Conservation (phyloP, 2,113 vertebrate genomes). For the Coregonus clupeaformis region DNA sequence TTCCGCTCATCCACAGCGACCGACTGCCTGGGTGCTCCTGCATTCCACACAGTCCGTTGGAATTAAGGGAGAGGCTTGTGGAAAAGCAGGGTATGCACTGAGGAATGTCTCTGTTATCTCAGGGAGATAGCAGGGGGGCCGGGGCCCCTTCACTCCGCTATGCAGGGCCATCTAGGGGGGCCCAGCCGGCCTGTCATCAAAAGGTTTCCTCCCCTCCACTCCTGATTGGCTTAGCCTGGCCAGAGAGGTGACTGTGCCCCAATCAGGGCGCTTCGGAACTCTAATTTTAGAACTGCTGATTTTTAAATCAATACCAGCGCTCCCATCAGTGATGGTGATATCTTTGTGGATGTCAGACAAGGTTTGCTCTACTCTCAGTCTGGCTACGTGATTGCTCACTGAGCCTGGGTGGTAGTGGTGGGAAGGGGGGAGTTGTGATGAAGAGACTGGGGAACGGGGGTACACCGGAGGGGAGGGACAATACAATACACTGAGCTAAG, state of each 20-base stretch:
- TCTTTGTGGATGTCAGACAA: slow-evolving; percentile 21
- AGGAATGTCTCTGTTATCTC: slow-evolving; percentile 76
- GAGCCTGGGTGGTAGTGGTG: not conserved
- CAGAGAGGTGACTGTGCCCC: slow-evolving; percentile 47
- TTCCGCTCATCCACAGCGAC: slow-evolving; percentile 63
- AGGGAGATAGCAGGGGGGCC: slow-evolving; percentile 39
- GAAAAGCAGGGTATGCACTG: slow-evolving; percentile 62
- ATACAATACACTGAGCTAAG: not conserved
- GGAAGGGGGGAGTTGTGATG: not conserved
- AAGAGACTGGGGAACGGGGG: not conserved
- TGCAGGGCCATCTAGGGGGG: slow-evolving; percentile 38
- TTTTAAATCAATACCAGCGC: slow-evolving; percentile 73
- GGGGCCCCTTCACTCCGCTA: slow-evolving; percentile 36
- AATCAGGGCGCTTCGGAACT: slow-evolving; percentile 45
- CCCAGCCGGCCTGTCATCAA: slow-evolving; percentile 24
- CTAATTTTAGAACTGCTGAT: slow-evolving; percentile 68
- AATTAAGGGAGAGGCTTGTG: slow-evolving; percentile 71
- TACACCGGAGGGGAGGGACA: not conserved
- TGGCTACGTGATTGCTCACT: not conserved
- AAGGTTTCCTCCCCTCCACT: slow-evolving; percentile 39
- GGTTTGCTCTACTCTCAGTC: slow-evolving; percentile 2
- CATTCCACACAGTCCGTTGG: slow-evolving; percentile 71
- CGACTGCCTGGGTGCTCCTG: slow-evolving; percentile 49
- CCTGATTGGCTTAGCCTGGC: slow-evolving; percentile 26
- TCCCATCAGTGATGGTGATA: slow-evolving; percentile 64